Base-by-base conservation (phyloP, 2,113 vertebrate genomes). In the Tragulus kanchil region DNA sequence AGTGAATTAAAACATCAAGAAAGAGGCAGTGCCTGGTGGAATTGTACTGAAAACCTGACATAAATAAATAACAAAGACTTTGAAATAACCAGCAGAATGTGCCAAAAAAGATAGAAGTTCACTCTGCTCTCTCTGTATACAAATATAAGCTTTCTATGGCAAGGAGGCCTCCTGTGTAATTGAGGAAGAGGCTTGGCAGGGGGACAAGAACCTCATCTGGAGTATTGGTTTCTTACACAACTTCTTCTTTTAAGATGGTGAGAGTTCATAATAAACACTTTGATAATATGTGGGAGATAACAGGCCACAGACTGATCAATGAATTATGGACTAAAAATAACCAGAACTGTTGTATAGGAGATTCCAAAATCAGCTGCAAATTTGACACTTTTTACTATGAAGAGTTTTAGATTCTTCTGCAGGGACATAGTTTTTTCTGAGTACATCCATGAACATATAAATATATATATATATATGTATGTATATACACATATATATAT, bases 1-100 rank as follows among this genome's bases (percentile, higher is more conserved):
- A 77, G 93, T 87, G 98, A 98, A 98, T 98, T 96, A 97, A 98
- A 97, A 62, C 90, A 97, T 85, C 36, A 59, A 95, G 96, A 95
- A 94, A 64, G 84, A 97, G 71, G 75, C 89, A 89, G 59, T 73
- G 81, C 69, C 96, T 88, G 48, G 54, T 93, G 50, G 65, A 90
- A 85, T 16, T 73, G 62, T 89, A 75, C 84, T 98, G 83, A 92
- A 97, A 97, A 90, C 73, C 91, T 88, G 93, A 73, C 86, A 92
- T 86, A 71, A 95, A 97, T 93, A 97, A 97, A 95, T 95, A 93
- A 89, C 71, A 93, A 98, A 96, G 6, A 42, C 56, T 95, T 96
- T 95, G 92, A 97, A 96, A 62, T 94, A 93, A 96, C 86, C 6
- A 19, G 1, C 31, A 85, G 2, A 61, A 1, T 28, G 12, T 93